These are phyloP conservation scores for Lophochroa leadbeateri DNA, from an alignment of 2,113 vertebrate species.

Conservation along the genomic window DNA sequence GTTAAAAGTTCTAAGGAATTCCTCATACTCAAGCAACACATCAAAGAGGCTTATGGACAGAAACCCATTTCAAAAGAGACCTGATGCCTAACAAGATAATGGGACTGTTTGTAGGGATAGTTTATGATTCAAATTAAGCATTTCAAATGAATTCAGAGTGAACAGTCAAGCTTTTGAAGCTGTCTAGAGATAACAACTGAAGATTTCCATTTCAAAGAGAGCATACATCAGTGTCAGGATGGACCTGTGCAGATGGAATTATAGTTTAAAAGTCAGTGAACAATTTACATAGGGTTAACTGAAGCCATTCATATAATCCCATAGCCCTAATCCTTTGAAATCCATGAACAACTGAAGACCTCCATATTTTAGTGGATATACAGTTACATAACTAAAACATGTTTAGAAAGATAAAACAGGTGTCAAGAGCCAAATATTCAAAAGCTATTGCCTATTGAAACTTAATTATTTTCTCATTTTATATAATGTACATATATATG, in stretches of 20 bases:
- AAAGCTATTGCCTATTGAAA: background rate
- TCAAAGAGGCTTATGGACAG: background rate
- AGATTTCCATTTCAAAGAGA: constrained; percentile 53
- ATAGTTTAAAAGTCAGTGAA: background rate
- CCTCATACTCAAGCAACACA: background rate
- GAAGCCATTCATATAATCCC: background rate
- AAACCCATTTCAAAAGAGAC: background rate
- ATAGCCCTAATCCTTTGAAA: background rate
- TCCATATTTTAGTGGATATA: background rate
- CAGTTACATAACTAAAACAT: background rate
- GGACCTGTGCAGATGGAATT: background rate
- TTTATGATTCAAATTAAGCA: constrained; percentile 49
- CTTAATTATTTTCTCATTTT: background rate
- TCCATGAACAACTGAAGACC: background rate
- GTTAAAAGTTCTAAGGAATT: background rate
- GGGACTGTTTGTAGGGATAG: background rate
- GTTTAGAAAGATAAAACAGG: background rate
- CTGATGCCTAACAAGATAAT: background rate
- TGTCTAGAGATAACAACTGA: constrained; percentile 8
- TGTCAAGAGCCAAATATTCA: background rate
- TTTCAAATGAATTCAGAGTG: constrained; percentile 31
- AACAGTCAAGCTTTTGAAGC: constrained; percentile 5
- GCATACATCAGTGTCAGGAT: background rate
- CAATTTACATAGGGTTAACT: background rate
- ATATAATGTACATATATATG: background rate